These are phyloP conservation scores for Papilio dardanus DNA, from an alignment of 1,140 invertebrate genomes.

Conservation along the genomic window DNA sequence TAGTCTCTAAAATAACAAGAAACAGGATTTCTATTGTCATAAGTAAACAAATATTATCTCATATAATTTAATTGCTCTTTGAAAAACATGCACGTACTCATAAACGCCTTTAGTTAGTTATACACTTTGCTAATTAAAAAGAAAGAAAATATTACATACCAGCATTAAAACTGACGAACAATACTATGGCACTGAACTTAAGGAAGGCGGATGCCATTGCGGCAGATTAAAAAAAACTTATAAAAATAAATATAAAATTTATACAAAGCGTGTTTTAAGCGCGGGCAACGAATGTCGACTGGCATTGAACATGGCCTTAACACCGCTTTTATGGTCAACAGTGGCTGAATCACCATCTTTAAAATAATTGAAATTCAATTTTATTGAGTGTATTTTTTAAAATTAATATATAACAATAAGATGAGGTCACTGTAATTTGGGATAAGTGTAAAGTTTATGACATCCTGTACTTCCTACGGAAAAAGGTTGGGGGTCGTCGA, in stretches of 20 bases:
- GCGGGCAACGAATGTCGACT: conserved; percentile 58
- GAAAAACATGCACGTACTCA: no score
- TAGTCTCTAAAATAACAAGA: no score
- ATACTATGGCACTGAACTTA: conserved; percentile 74
- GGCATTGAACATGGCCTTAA: conserved; percentile 68
- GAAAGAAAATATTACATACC: conserved; percentile 59
- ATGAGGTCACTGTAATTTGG: no score
- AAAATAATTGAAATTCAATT: conserved; percentile 47
- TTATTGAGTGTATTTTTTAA: conserved; percentile 38
- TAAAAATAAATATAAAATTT: conserved; percentile 55
- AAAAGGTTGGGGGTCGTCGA: conserved; percentile 3
- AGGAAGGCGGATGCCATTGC: conserved; percentile 71
- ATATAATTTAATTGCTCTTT: no score
- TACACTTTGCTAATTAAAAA: conserved; percentile 12
- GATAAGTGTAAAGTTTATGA: neutral
- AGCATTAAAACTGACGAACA: conserved; percentile 65
- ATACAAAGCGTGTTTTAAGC: conserved; percentile 52
- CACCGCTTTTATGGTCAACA: conserved; percentile 64
- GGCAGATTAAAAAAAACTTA: conserved; percentile 52
- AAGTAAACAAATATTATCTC: no score
- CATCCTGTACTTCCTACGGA: neutral
- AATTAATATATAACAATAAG: no score
- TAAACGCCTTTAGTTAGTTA: no score
- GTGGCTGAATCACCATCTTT: conserved; percentile 56
- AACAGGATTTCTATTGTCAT: no score